Evolutionary conservation across 2,888 invertebrate genomes (phyloP).

Genomic region (Hedya salicella): DNA sequence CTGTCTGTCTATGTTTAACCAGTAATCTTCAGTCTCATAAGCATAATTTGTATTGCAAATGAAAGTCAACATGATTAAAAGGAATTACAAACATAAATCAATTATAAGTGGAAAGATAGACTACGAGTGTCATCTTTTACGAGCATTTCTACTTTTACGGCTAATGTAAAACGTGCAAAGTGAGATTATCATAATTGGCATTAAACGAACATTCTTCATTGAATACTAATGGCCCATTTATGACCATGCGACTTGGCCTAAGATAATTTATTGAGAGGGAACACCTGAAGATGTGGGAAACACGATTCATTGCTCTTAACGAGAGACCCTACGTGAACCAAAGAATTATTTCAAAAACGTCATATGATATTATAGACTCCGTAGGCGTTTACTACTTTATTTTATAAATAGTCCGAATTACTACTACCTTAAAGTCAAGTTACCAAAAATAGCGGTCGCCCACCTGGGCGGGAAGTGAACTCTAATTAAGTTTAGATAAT

Average conservation of each 20-base stretch:
- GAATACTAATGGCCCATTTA: constrained; percentile 40
- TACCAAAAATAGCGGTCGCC: constrained; percentile 71
- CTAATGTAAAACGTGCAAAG: constrained; percentile 10
- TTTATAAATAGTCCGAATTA: constrained; percentile 27
- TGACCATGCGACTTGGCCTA: constrained; percentile 17
- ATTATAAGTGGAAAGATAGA: background rate
- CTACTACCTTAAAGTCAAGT: constrained; percentile 59
- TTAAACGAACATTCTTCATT: constrained; percentile 34
- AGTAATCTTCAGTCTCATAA: background rate
- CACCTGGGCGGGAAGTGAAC: constrained; percentile 67
- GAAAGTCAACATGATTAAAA: background rate
- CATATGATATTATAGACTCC: background rate
- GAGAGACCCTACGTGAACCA: constrained; percentile 54
- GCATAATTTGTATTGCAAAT: background rate
- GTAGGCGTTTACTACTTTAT: background rate
- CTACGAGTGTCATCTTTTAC: background rate
- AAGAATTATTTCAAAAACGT: constrained; percentile 4
- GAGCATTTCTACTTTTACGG: constrained; percentile 1
- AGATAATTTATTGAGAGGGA: constrained; percentile 28
- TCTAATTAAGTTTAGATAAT: constrained; percentile 56
- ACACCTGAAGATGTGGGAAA: constrained; percentile 38
- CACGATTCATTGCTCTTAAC: constrained; percentile 48
- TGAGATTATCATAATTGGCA: constrained; percentile 29
- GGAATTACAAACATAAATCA: background rate
- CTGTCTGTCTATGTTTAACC: background rate